A percentile compares a stretch with the other conserved stretches of the same genome.
Conservation (phyloP, 1,140 invertebrate genomes). For the Philaenus spumarius region DNA sequence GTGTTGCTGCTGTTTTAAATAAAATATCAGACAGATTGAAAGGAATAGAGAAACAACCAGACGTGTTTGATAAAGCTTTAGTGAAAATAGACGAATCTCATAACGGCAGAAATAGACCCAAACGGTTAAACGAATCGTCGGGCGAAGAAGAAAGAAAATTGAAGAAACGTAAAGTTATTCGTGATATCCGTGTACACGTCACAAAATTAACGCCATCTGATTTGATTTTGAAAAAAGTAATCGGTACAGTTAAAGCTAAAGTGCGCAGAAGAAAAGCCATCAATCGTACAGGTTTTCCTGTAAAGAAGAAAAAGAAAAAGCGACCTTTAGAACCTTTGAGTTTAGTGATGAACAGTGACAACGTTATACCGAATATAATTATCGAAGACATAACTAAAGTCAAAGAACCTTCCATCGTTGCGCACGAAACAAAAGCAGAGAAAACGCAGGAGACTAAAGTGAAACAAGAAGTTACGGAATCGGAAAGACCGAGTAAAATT, state of each 20-base stretch:
- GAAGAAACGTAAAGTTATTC: constrained; percentile 47
- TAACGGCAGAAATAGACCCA: constrained; percentile 10
- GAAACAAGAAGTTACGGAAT: constrained; percentile 43
- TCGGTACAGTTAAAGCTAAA: constrained; percentile 26
- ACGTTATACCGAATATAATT: neutral
- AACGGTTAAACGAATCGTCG: neutral
- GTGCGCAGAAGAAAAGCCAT: constrained; percentile 60
- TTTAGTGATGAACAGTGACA: neutral
- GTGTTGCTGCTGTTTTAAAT: constrained; percentile 13
- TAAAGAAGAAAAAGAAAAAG: constrained; percentile 76
- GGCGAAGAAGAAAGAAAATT: constrained; percentile 29
- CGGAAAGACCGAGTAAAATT: constrained; percentile 39
- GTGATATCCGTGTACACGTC: constrained; percentile 47
- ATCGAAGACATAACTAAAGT: neutral
- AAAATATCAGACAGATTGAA: constrained; percentile 25
- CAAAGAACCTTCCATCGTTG: constrained; percentile 27
- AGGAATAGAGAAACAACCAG: constrained; percentile 2
- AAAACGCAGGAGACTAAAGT: constrained; percentile 25
- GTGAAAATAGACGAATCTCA: constrained; percentile 7
- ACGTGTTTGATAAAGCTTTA: neutral
- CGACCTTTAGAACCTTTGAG: constrained; percentile 45
- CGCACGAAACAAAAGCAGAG: constrained; percentile 32
- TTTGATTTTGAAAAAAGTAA: constrained; percentile 32
- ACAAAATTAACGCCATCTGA: constrained; percentile 43
- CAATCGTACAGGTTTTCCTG: constrained; percentile 82